These are phyloP conservation scores for Petrocephalus sullivani DNA, from an alignment of 2,797 vertebrate genomes.

Conservation along the genomic window DNA sequence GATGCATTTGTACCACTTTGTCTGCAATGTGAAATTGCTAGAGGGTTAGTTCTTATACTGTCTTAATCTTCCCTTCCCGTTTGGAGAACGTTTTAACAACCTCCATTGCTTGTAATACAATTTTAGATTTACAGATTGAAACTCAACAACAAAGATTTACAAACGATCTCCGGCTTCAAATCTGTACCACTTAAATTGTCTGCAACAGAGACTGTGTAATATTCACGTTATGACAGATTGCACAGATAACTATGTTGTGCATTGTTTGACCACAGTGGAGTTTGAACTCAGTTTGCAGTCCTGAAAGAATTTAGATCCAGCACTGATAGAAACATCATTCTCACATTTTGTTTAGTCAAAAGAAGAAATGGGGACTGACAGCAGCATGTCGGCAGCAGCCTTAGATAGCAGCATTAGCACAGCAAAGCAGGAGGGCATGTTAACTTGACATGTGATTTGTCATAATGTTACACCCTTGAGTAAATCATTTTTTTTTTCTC, in stretches of 20 bases:
- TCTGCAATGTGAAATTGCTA: constrained; percentile 15
- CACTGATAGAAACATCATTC: background rate
- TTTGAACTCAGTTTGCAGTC: background rate
- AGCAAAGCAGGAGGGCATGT: background rate
- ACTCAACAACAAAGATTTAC: constrained; percentile 36
- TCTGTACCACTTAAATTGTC: constrained; percentile 40
- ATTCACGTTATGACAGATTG: background rate
- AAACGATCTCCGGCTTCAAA: constrained; percentile 44
- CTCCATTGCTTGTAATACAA: constrained; percentile 49
- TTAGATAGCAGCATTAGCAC: background rate
- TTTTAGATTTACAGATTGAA: constrained; percentile 20
- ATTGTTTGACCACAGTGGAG: background rate
- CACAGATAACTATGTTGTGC: background rate
- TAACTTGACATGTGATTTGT: background rate
- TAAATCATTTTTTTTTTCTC: background rate
- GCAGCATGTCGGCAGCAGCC: background rate
- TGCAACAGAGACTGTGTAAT: constrained; percentile 29
- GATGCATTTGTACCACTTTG: background rate
- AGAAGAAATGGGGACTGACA: background rate
- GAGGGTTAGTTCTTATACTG: background rate
- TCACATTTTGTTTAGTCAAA: background rate
- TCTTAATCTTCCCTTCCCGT: constrained; percentile 39
- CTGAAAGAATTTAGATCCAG: background rate
- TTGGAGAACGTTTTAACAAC: constrained; percentile 40
- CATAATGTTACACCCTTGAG: background rate